These are phyloP conservation scores for Archips crataeganus DNA, from an alignment of 2,888 invertebrate genomes.

Conservation along the genomic window DNA sequence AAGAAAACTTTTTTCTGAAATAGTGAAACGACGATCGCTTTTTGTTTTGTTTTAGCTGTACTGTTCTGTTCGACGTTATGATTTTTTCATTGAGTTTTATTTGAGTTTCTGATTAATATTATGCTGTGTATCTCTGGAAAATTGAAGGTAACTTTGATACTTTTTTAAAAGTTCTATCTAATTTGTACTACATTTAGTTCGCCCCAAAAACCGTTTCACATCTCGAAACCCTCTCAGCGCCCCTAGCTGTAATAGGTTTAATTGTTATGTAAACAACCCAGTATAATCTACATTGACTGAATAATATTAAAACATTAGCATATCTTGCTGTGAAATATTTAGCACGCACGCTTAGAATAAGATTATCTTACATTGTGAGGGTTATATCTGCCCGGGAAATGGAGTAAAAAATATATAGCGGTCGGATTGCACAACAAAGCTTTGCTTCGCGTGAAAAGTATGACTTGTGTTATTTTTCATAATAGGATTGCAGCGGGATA, in stretches of 20 bases:
- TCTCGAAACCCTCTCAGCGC: conserved; percentile 6
- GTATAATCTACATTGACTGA: conserved; percentile 52
- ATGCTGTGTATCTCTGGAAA: neutral
- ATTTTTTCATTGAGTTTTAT: neutral
- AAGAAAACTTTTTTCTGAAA: neutral
- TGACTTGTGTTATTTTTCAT: neutral
- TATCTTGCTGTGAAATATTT: conserved; percentile 46
- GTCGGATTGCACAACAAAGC: neutral
- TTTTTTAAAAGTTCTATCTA: neutral
- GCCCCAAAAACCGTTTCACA: neutral
- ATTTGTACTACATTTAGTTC: neutral
- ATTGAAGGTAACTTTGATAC: neutral
- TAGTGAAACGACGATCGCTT: neutral
- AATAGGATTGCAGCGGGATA: neutral
- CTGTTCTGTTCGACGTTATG: neutral
- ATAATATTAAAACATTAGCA: conserved; percentile 49
- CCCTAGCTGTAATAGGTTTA: conserved; percentile 46
- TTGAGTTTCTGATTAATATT: neutral
- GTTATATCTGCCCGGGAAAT: conserved; percentile 11
- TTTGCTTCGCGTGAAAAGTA: neutral
- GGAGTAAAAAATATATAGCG: conserved; percentile 1
- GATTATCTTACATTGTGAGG: conserved; percentile 23
- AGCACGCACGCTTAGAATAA: conserved; percentile 35
- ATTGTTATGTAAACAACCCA: conserved; percentile 56
- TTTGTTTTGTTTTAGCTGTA: neutral